Conservation (phyloP, 2,797 vertebrate species). For the Falco cherrug region DNA sequence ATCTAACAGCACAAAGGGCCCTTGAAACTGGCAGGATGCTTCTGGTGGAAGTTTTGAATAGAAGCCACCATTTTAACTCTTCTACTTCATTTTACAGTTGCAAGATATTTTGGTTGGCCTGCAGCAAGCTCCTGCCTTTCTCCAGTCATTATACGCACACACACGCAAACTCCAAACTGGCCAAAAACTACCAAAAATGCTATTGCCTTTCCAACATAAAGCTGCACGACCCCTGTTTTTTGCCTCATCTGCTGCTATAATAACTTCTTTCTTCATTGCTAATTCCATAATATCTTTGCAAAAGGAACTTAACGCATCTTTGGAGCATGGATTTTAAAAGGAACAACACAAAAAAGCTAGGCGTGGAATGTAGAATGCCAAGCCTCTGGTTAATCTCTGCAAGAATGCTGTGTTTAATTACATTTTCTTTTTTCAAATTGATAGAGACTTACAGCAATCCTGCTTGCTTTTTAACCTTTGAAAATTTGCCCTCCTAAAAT, state of each 20-base stretch:
- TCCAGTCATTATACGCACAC: not conserved
- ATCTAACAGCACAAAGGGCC: constrained; percentile 73
- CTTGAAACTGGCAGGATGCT: constrained; percentile 67
- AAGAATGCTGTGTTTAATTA: constrained; percentile 59
- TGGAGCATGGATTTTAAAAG: not conserved
- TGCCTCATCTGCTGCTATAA: not conserved
- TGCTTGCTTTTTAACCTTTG: constrained; percentile 67
- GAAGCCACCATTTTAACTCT: constrained; percentile 57
- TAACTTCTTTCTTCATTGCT: not conserved
- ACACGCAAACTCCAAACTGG: not conserved
- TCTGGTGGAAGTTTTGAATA: constrained; percentile 47
- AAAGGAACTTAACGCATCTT: constrained; percentile 12
- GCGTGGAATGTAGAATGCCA: not conserved
- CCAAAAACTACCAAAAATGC: not conserved
- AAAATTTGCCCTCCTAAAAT: constrained; percentile 74
- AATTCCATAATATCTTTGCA: constrained; percentile 9
- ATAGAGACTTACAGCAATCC: constrained; percentile 59
- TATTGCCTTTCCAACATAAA: not conserved
- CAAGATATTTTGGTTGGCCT: constrained; percentile 24
- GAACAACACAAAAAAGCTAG: not conserved
- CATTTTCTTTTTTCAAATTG: constrained; percentile 50
- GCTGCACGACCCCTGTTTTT: not conserved
- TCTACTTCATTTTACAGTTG: constrained; percentile 16
- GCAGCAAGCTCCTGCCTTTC: constrained; percentile 8
- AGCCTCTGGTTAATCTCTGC: constrained; percentile 28